A percentile compares a stretch with the other conserved stretches of the same genome.
Evolutionary conservation across 2,888 invertebrate species (phyloP).

Genomic region (Pollenia amentaria): DNA sequence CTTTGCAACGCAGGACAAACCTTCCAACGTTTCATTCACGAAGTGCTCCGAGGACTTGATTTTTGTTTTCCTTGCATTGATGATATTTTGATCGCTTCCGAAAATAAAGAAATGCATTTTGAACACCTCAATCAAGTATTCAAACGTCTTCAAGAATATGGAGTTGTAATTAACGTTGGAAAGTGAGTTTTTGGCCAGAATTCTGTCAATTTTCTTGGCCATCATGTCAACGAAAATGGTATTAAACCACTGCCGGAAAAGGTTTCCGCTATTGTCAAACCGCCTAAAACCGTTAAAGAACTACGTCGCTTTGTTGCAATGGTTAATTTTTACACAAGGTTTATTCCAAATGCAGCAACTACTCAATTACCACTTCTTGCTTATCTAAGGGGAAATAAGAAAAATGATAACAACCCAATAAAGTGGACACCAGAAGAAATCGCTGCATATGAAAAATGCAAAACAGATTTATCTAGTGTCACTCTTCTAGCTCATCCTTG

Average conservation of each 20-base stretch:
- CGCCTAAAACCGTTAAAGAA: conserved; percentile 48
- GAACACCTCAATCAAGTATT: conserved; percentile 51
- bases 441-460: conserved; percentile 43
- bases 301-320: conserved; percentile 52
- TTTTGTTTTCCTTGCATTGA: conserved; percentile 55
- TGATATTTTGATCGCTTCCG: conserved; percentile 55
- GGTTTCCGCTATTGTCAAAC: conserved; percentile 42
- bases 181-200: conserved; percentile 41
- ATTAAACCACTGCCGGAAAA: conserved; percentile 56
- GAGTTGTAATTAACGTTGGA: conserved; percentile 29
- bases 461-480: conserved; percentile 5
- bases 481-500: too few relatives aligned
- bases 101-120: conserved; percentile 29
- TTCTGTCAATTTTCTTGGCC: conserved; percentile 51
- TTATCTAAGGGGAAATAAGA: conserved; percentile 46
- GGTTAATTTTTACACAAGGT: conserved; percentile 52
- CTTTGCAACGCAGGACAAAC: conserved; percentile 60
- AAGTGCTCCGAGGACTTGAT: conserved; percentile 55
- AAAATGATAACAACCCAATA: conserved; percentile 35
- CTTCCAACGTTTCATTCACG: conserved; percentile 56
- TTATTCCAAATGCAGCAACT: conserved; percentile 30
- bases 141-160: conserved; percentile 45
- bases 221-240: conserved; percentile 32
- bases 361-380: conserved; percentile 43
- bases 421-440: conserved; percentile 24